phyloP scores from a whole-genome alignment of 2,797 vertebrate species.

The Clamator glandarius region DNA sequence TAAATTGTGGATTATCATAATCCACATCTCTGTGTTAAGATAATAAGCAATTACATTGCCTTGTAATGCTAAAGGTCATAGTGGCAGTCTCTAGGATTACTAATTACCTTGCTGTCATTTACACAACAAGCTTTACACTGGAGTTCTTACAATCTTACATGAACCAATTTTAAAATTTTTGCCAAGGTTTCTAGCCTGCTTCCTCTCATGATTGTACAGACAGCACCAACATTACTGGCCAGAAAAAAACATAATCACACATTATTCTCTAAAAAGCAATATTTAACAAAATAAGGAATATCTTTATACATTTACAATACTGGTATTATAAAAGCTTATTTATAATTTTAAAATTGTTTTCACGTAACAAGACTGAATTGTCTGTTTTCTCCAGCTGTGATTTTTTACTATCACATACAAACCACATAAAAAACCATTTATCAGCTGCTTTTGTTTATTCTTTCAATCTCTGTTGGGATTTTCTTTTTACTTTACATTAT shows the following conservation, averaged over 20 bases:
- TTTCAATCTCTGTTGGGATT: not conserved
- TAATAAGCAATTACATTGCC: constrained; percentile 76
- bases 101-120: constrained; percentile 76
- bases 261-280: not conserved
- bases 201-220: not conserved
- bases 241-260: not conserved
- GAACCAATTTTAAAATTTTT: constrained; percentile 66
- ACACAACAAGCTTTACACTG: constrained; percentile 69
- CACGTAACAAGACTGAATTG: not conserved
- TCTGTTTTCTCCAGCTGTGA: not conserved
- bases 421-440: not conserved
- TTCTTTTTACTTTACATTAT: not conserved
- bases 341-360: not conserved
- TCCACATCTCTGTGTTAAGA: constrained; percentile 71
- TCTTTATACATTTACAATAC: not conserved
- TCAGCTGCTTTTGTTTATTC: not conserved
- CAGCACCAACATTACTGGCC: not conserved
- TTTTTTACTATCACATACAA: not conserved
- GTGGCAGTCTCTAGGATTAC: constrained; percentile 42
- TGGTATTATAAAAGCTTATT: not conserved
- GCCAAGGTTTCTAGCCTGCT: not conserved
- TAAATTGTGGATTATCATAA: constrained; percentile 38
- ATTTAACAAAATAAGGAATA: not conserved
- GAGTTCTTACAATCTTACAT: constrained; percentile 65
- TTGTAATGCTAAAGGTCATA: constrained; percentile 74